These are phyloP conservation scores for Monoplex corrugatus DNA, from an alignment of 2,888 invertebrate species.

Conservation along the genomic window DNA sequence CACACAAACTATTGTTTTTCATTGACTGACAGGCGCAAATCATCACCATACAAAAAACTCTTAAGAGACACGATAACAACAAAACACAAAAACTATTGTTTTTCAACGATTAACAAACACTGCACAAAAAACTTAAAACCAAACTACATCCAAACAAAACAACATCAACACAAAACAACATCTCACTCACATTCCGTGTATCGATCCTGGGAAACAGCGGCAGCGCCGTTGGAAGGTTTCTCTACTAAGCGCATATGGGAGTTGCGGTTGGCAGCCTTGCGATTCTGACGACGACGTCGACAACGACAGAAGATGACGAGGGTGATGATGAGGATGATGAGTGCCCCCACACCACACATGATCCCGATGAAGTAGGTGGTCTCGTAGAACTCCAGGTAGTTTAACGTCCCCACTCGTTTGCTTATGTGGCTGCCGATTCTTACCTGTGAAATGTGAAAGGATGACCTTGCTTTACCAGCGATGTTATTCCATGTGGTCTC, in stretches of 20 bases:
- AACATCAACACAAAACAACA: neutral
- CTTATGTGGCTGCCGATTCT: conserved; percentile 52
- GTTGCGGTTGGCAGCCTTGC: neutral
- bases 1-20: no score
- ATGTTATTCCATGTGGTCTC: no score
- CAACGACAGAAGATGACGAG: conserved; percentile 57
- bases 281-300: conserved; percentile 31
- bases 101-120: no score
- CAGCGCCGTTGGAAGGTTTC: neutral
- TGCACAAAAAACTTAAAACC: no score
- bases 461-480: no score
- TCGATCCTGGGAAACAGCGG: conserved; percentile 1
- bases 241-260: neutral
- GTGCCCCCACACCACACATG: conserved; percentile 57
- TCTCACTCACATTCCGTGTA: conserved; percentile 30
- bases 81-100: no score
- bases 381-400: conserved; percentile 60
- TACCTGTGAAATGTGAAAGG: conserved; percentile 48
- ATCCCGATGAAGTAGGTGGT: conserved; percentile 65
- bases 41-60: no score
- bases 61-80: no score
- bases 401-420: conserved; percentile 55
- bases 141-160: neutral
- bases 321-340: conserved; percentile 55
- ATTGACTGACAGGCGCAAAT: no score